Conservation (phyloP, 2,888 invertebrate genomes). For the Plagiodera versicolora region DNA sequence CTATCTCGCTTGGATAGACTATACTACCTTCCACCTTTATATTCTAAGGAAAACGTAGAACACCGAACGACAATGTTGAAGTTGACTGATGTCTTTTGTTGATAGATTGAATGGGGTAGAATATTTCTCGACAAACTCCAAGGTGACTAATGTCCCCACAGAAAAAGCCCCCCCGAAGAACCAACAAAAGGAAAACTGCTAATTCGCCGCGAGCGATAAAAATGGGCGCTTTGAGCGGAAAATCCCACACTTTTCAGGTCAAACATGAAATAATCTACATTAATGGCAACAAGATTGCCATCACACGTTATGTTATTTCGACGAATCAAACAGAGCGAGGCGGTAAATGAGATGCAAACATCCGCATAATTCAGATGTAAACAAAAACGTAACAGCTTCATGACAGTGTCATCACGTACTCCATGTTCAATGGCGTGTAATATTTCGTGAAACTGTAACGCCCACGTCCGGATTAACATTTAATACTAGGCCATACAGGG, state of each 20-base stretch:
- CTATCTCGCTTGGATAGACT: no score
- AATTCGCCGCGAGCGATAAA: no score
- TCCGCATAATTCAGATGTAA: conserved; percentile 9
- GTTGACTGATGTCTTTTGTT: neutral
- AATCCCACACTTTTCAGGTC: no score
- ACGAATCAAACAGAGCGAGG: conserved; percentile 9
- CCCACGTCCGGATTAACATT: no score
- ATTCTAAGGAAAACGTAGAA: neutral
- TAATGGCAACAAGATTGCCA: neutral
- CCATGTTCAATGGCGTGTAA: no score
- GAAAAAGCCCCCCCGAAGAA: neutral
- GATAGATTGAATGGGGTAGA: neutral
- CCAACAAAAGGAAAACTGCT: neutral
- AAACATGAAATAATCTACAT: no score
- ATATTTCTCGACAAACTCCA: neutral
- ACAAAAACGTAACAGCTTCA: neutral
- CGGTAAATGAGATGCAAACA: neutral
- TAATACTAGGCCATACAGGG: no score
- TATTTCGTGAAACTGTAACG: no score
- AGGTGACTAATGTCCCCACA: neutral
- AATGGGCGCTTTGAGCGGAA: no score
- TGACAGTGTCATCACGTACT: no score
- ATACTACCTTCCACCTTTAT: neutral
- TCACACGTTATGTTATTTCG: conserved; percentile 1
- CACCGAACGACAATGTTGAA: neutral